These are phyloP conservation scores for Drosophila virilis DNA, from an alignment of 1,140 invertebrate species.

Conservation along the genomic window DNA sequence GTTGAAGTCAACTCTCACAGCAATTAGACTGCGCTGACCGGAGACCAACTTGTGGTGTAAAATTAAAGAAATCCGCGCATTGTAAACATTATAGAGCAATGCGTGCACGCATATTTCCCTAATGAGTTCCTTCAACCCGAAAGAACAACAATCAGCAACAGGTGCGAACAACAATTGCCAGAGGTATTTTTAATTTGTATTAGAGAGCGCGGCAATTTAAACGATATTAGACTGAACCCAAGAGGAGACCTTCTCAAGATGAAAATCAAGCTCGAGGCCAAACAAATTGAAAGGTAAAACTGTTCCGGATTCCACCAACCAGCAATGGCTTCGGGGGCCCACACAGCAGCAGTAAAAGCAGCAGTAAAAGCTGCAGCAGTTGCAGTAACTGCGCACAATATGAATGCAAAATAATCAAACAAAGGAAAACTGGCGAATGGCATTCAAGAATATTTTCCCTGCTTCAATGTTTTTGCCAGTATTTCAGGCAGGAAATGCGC, in stretches of 20 bases:
- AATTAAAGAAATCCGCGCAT: conserved; percentile 11
- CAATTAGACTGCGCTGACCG: conserved; percentile 3
- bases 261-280: conserved; percentile 41
- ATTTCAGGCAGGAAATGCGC: conserved; percentile 68
- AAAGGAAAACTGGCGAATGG: conserved; percentile 47
- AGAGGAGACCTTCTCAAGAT: conserved; percentile 10
- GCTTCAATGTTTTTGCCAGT: conserved; percentile 25
- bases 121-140: conserved; percentile 39
- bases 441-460: conserved; percentile 36
- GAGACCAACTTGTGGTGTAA: neutral
- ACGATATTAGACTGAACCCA: neutral
- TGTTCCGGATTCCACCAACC: conserved; percentile 40
- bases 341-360: conserved; percentile 26
- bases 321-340: conserved; percentile 25
- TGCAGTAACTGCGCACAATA: conserved; percentile 8
- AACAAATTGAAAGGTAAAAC: conserved; percentile 76
- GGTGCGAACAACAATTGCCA: conserved; percentile 15
- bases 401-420: conserved; percentile 41
- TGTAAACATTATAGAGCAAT: conserved; percentile 7
- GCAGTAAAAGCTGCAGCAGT: conserved; percentile 7
- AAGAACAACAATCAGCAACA: conserved; percentile 16
- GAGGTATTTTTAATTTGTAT: conserved; percentile 9
- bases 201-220: neutral
- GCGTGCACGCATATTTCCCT: conserved; percentile 11
- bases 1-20: conserved; percentile 2